Evolutionary conservation across 2,113 vertebrate species (phyloP).

Genomic region (Aleadryas rufinucha): DNA sequence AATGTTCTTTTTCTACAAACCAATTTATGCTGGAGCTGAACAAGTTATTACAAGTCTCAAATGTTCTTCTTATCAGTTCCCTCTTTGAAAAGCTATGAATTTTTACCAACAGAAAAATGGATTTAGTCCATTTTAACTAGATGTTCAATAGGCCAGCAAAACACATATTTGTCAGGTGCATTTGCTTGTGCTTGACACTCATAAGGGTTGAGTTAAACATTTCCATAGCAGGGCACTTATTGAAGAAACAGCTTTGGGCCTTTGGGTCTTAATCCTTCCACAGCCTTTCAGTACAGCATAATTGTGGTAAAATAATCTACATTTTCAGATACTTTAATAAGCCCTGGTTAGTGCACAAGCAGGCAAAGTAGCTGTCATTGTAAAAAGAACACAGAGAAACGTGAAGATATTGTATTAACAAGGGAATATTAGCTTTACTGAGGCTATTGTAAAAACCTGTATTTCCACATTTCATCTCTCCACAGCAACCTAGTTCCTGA

Average conservation of each 20-base stretch:
- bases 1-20: neutral
- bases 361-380: neutral
- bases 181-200: neutral
- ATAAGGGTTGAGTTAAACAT: neutral
- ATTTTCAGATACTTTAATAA: neutral
- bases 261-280: neutral
- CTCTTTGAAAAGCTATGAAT: neutral
- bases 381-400: neutral
- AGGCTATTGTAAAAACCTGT: neutral
- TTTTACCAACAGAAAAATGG: neutral
- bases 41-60: neutral
- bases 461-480: neutral
- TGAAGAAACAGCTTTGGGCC: neutral
- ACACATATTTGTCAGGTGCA: neutral
- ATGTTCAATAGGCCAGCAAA: neutral
- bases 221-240: neutral
- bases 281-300: neutral
- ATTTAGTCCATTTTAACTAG: neutral
- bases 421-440: neutral
- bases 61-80: neutral
- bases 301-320: neutral
- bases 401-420: neutral
- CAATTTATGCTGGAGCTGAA: neutral
- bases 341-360: neutral
- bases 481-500: neutral